These are phyloP conservation scores for Capitella teleta DNA, from an alignment of 1,140 invertebrate species.

Conservation along the genomic window DNA sequence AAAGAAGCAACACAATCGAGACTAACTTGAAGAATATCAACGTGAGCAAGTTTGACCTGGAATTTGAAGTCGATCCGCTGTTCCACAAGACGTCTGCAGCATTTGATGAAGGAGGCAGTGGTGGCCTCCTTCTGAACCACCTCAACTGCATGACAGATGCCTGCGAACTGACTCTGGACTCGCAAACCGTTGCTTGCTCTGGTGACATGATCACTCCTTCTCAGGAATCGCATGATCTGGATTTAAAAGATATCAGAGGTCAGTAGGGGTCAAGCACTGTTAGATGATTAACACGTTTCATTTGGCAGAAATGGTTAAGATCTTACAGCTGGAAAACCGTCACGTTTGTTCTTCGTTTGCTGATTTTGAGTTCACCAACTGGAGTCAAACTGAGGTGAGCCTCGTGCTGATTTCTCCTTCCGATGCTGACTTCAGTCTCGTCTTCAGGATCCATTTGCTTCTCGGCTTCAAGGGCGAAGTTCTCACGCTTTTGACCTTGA, in stretches of 20 bases:
- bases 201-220: too few relatives aligned
- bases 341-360: constrained; percentile 33
- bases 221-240: too few relatives aligned
- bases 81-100: constrained; percentile 43
- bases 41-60: constrained; percentile 39
- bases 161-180: constrained; percentile 31
- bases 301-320: constrained; percentile 15
- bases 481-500: constrained; percentile 42
- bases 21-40: constrained; percentile 42
- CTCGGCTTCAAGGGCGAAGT: constrained; percentile 14
- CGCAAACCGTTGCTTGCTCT: constrained; percentile 18
- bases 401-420: too few relatives aligned
- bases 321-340: constrained; percentile 17
- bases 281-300: too few relatives aligned
- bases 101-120: constrained; percentile 43
- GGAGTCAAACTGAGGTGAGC: constrained; percentile 25
- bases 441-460: too few relatives aligned
- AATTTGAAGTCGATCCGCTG: constrained; percentile 42
- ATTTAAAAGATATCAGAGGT: too few relatives aligned
- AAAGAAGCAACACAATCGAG: constrained; percentile 35
- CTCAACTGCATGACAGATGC: constrained; percentile 34
- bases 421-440: too few relatives aligned
- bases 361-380: constrained; percentile 32
- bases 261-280: too few relatives aligned
- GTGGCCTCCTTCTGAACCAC: constrained; percentile 39